phyloP scores from a whole-genome alignment of 2,888 invertebrate genomes.

The Zelleria hepariella region DNA sequence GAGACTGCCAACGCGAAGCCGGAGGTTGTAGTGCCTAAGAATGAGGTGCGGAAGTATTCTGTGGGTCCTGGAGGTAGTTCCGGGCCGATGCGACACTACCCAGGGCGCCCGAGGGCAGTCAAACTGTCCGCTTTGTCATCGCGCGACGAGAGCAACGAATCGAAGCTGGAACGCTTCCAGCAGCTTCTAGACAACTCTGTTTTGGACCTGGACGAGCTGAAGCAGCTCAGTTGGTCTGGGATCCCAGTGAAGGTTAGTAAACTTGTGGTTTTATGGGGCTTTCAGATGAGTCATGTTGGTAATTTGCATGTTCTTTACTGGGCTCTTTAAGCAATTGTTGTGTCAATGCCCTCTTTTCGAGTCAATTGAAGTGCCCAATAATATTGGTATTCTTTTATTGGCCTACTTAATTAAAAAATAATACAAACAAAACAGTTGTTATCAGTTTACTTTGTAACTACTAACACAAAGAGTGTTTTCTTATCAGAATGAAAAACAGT shows the following conservation, averaged over 20 bases:
- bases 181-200: constrained; percentile 81
- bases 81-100: constrained; percentile 65
- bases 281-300: neutral
- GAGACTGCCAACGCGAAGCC: constrained; percentile 38
- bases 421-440: too few relatives aligned
- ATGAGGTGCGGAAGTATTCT: constrained; percentile 40
- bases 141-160: constrained; percentile 79
- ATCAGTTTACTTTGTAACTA: too few relatives aligned
- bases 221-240: constrained; percentile 96
- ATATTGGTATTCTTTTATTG: too few relatives aligned
- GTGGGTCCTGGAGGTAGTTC: constrained; percentile 29
- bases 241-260: constrained; percentile 88
- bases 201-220: constrained; percentile 87
- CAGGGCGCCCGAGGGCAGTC: constrained; percentile 82
- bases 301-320: neutral
- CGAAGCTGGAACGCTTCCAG: constrained; percentile 89
- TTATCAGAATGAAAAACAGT: too few relatives aligned
- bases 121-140: constrained; percentile 70
- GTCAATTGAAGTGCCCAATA: too few relatives aligned
- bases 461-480: too few relatives aligned
- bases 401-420: too few relatives aligned
- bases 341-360: too few relatives aligned
- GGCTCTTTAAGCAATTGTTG: too few relatives aligned
- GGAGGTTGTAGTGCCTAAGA: constrained; percentile 35
- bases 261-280: neutral